Conservation (phyloP, 2,888 invertebrate species). For the Siphonodentalium dalli region DNA sequence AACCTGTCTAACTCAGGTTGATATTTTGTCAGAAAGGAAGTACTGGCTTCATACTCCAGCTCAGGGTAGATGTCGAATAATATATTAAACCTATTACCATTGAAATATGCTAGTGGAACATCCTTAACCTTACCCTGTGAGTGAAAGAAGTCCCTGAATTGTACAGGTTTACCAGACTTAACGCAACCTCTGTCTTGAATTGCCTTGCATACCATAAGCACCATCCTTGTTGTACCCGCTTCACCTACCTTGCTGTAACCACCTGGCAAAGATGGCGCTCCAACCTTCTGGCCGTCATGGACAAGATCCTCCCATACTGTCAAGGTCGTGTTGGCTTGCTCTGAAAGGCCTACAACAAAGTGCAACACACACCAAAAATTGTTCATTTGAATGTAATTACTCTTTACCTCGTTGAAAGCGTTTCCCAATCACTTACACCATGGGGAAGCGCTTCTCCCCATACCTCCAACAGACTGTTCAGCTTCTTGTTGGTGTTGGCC, state of each 20-base stretch:
- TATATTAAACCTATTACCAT: conserved; percentile 23
- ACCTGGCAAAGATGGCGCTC: no score
- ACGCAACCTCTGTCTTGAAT: conserved; percentile 25
- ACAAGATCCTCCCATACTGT: conserved; percentile 20
- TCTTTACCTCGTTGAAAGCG: conserved; percentile 5
- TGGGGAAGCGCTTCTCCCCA: conserved; percentile 18
- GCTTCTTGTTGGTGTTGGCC: conserved; percentile 16
- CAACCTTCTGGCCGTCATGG: conserved; percentile 10
- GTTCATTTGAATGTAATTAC: conserved; percentile 11
- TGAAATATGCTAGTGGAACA: conserved; percentile 16
- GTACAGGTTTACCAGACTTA: conserved; percentile 22
- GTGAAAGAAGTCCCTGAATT: conserved; percentile 15
- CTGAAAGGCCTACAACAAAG: conserved; percentile 20
- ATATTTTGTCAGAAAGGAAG: no score
- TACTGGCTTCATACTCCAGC: no score
- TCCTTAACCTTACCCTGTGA: conserved; percentile 2
- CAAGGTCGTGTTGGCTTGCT: conserved; percentile 22
- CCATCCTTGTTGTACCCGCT: conserved; percentile 15
- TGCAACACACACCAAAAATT: conserved; percentile 27
- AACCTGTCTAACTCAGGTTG: no score
- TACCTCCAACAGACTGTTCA: conserved; percentile 11
- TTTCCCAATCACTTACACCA: conserved; percentile 15
- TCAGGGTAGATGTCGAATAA: no score
- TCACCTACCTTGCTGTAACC: conserved; percentile 1
- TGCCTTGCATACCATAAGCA: conserved; percentile 26